phyloP scores from a whole-genome alignment of 2,797 vertebrate species.

The Austrolebias charrua region DNA sequence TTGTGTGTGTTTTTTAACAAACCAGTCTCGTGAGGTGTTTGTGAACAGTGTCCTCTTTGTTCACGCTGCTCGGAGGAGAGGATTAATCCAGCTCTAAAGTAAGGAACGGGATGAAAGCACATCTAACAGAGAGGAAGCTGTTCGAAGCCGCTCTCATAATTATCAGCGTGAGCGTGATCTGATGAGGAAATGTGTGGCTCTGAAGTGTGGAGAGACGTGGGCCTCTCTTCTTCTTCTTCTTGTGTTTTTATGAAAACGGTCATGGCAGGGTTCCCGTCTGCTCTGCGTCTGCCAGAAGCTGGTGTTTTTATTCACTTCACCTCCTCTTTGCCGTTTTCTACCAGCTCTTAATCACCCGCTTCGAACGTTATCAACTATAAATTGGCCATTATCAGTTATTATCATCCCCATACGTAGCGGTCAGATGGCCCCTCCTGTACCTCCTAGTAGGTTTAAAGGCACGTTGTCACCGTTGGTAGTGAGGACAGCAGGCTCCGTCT shows the following conservation, averaged over 20 bases:
- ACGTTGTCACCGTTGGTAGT: no score
- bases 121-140: constrained; percentile 44
- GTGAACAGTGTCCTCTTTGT: constrained; percentile 75
- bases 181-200: constrained; percentile 10
- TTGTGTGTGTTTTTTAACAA: constrained; percentile 32
- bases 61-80: constrained; percentile 45
- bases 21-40: constrained; percentile 75
- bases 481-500: no score
- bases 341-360: no score
- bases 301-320: constrained; percentile 18
- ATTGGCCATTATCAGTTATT: no score
- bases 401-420: no score
- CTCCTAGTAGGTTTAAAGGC: no score
- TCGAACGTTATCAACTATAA: no score
- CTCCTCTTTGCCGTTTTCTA: constrained; percentile 38
- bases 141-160: constrained; percentile 3
- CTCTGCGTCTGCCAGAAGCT: background rate
- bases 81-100: constrained; percentile 68
- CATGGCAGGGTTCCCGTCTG: background rate
- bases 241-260: constrained; percentile 30
- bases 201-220: constrained; percentile 4
- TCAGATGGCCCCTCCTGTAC: no score
- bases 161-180: constrained; percentile 15
- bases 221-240: background rate
- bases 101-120: constrained; percentile 57